A percentile compares a stretch with the other conserved stretches of the same genome.
Conservation (phyloP, 2,888 invertebrate species). For the Coremacera marginata region DNA sequence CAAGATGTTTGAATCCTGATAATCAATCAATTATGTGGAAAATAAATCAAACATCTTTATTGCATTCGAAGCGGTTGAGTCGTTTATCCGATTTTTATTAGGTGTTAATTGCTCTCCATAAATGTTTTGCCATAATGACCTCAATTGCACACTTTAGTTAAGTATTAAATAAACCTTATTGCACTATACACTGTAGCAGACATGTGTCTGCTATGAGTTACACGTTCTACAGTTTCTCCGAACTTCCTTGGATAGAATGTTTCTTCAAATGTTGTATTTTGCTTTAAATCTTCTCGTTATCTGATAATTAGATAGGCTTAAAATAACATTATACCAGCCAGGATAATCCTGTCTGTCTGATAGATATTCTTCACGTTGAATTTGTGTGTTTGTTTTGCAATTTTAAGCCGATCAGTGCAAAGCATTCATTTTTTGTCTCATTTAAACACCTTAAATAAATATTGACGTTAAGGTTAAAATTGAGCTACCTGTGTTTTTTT, state of each 20-base stretch:
- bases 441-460: conserved; percentile 55
- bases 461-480: conserved; percentile 60
- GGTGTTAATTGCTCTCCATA: conserved; percentile 42
- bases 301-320: background rate
- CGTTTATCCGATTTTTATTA: background rate
- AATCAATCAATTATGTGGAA: background rate
- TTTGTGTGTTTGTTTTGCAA: background rate
- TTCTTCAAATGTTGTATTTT: background rate
- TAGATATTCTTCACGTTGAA: background rate
- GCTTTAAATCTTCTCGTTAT: too few relatives aligned
- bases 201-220: background rate
- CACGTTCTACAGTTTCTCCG: background rate
- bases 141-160: conserved; percentile 56
- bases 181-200: too few relatives aligned
- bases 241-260: background rate
- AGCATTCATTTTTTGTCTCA: background rate
- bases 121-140: conserved; percentile 46
- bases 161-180: background rate
- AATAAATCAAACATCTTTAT: background rate
- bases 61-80: background rate
- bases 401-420: background rate
- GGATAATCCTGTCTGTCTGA: conserved; percentile 27
- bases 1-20: background rate
- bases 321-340: conserved; percentile 6
- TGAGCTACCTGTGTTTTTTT: background rate